Base-by-base conservation (phyloP, 2,888 invertebrate species). In the Aradus depressus region DNA sequence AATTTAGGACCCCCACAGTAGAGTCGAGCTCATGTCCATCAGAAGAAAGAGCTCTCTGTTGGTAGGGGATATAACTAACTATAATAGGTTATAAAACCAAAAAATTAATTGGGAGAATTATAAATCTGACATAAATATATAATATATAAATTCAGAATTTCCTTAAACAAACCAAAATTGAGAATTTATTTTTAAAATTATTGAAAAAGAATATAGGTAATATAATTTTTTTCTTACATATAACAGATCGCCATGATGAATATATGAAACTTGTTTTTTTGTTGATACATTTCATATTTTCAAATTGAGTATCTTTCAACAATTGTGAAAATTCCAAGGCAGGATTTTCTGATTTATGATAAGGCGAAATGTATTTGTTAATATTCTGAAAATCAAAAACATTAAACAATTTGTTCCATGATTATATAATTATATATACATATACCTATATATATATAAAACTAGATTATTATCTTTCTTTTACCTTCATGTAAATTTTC, bases 331-430 rank as follows among this genome's bases (percentile, higher is more conserved):
- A 68, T 47, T 74, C 71, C 12, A 71, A 70, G 38, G 74, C 74
- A 0, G 81, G 77, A 61, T 79, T 70, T 53, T 71, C 62, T 43
- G 73, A 74, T 41, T 77, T 69, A 55, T 84, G 81, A 60, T 82
- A 79, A 0, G 79, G 79, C 0, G 83, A 80, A 12, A 84, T 72
- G 62, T 71, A 84, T 51, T 75, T 73, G 44, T 75, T 70, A 1
- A 76, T 75, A 62, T 82, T 79, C 72, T 72, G 52, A 22, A 57
- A 56, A 43, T 1, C 8, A 19, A 22, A 16, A 19, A 41, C 4
- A 21, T 41, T 18, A 41, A 6, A 4, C 4, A 19, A 39, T n/a
- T 3, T 22, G 37, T 4, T 14, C 21, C 21, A 4, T 10, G 31
- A 31, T 31, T 10, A 10, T 31, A 31, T n/a, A n/a, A 31, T 10